Evolutionary conservation across 2,113 vertebrate species (phyloP).

Genomic region (Python bivittatus): DNA sequence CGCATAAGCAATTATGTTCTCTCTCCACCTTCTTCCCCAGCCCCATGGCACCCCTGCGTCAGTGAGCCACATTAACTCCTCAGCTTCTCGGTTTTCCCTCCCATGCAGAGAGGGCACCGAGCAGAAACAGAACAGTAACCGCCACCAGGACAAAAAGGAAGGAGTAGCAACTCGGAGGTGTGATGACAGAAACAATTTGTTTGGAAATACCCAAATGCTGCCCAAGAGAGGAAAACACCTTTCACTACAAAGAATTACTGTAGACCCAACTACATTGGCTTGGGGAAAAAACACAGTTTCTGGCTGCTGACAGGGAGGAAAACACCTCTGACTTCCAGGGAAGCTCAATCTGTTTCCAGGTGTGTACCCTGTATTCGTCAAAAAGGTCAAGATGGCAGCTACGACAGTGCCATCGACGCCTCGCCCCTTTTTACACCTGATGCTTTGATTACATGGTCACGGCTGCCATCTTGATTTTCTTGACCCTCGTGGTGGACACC

Average conservation of each 20-base stretch:
- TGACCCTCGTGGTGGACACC: no score
- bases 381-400: no score
- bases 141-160: neutral
- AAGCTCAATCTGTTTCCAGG: neutral
- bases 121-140: neutral
- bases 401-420: no score
- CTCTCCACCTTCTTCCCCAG: neutral
- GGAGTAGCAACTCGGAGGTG: neutral
- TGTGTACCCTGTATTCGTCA: no score
- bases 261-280: neutral
- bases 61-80: neutral
- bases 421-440: no score
- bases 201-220: neutral
- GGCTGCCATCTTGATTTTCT: no score
- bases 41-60: neutral
- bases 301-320: neutral
- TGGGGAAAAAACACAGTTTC: neutral
- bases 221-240: no score
- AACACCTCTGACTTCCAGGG: neutral
- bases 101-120: neutral
- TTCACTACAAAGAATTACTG: neutral
- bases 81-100: neutral
- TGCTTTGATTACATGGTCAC: no score
- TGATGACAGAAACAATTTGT: neutral
- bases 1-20: neutral